phyloP scores from a whole-genome alignment of 2,797 vertebrate genomes.

The Sebastes elongatus region DNA sequence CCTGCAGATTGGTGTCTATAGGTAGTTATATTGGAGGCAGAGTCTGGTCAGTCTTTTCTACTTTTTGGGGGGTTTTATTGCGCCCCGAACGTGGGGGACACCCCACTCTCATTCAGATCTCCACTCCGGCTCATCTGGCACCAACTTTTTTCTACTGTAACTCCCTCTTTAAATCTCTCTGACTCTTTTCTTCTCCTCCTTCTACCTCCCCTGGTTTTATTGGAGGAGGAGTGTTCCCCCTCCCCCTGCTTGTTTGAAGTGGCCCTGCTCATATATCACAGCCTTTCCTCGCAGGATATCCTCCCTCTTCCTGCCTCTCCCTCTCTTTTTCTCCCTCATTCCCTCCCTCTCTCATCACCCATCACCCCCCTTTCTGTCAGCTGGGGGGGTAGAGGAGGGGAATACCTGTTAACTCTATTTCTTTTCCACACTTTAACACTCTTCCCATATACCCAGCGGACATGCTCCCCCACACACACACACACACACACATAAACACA shows the following conservation, averaged over 20 bases:
- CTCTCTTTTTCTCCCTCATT: constrained; percentile 32
- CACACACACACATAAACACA: constrained; percentile 5
- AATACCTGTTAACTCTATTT: constrained; percentile 71
- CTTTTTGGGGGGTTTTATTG: constrained; percentile 21
- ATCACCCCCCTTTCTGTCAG: constrained; percentile 2
- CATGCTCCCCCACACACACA: constrained; percentile 19
- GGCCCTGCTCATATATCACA: constrained; percentile 79
- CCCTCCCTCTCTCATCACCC: constrained; percentile 33
- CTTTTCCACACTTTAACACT: constrained; percentile 66
- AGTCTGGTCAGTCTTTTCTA: background rate
- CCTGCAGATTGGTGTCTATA: background rate
- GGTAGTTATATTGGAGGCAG: background rate
- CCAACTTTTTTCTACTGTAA: constrained; percentile 50
- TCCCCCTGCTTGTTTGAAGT: constrained; percentile 75
- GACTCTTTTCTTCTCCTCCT: constrained; percentile 44
- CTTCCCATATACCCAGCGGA: constrained; percentile 33
- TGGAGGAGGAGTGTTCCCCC: constrained; percentile 62
- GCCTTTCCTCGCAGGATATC: constrained; percentile 70
- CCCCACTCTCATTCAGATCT: constrained; percentile 17
- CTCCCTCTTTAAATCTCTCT: constrained; percentile 49
- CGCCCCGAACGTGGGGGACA: background rate
- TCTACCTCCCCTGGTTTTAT: constrained; percentile 74
- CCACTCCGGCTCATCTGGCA: constrained; percentile 34
- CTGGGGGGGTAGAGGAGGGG: constrained; percentile 7
- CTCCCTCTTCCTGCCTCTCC: constrained; percentile 70